Base-by-base conservation (phyloP, 1,140 invertebrate genomes). In the Vanessa atalanta region DNA sequence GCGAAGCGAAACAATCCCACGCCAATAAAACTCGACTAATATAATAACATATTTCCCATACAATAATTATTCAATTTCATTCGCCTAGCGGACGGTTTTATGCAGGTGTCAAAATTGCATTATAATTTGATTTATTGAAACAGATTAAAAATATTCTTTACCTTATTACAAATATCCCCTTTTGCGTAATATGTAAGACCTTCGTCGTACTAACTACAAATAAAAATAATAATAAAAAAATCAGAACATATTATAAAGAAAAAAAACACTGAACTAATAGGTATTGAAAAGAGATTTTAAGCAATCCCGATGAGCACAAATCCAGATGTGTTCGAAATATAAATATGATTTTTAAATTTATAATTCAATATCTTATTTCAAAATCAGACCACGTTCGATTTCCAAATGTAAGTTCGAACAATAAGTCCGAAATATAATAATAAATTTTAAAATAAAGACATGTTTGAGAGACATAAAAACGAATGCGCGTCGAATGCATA, bases 31-130 rank as follows among this genome's bases (percentile, higher is more conserved):
- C 78, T 55, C 80, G 79, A 79, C 77, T 79, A 79, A 80, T 77
- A 73, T 77, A 72, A 80, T 85, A 81, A 85, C 75, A 83, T 79
- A 83, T 83, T 84, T 81, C 80, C 76, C 82, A 83, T 84, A 83
- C 73, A 79, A 77, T 88, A 84, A 88, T 87, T 87, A 79, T 77
- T 76, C 81, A 87, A 87, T 87, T 87, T 83, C 77, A 79, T 79
- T 77, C 78, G 77, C 69, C 73, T 78, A 78, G 70, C 73, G 81
- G 77, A 76, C 57, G 75, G 66, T 78, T 70, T 79, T 78, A 80
- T 74, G 73, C 68, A 47, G 68, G 20, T 57, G 53, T 57, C 20
- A 57, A 57, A n/a, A 57, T 23, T 53, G 51, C n/a, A 53, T 53
- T 20, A 13, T 23, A 3, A 23, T 57, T 57, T 20, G 50, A 53